Evolutionary conservation across 2,888 invertebrate species (phyloP).

Genomic region (Rotaria magnacalcarata): DNA sequence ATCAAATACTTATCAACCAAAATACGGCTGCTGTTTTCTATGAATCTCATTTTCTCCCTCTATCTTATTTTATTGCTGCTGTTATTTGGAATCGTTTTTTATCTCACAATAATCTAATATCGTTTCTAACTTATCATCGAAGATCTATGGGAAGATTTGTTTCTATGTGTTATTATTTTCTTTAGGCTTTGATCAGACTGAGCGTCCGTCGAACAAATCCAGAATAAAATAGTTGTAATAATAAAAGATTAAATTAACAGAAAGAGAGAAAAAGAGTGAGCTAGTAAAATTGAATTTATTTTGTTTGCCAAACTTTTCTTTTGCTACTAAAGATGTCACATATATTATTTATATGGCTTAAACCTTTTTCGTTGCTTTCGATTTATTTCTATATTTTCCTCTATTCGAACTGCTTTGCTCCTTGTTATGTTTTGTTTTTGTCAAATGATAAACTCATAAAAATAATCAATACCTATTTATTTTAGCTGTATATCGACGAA

Average conservation of each 20-base stretch:
- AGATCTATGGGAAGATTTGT: no score
- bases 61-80: not conserved
- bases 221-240: not conserved
- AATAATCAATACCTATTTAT: not conserved
- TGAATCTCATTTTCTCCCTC: not conserved
- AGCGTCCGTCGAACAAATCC: not conserved
- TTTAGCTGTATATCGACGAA: conserved; percentile 3
- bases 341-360: not conserved
- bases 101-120: not conserved
- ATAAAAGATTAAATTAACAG: not conserved
- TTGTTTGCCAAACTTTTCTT: not conserved
- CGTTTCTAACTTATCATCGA: not conserved
- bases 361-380: not conserved
- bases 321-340: not conserved
- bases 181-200: not conserved
- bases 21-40: not conserved
- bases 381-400: no score
- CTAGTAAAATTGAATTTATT: not conserved
- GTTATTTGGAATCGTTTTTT: no score
- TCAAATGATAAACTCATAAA: no score
- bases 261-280: conserved; percentile 1
- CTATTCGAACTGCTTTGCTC: not conserved
- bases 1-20: not conserved
- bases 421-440: no score
- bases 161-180: not conserved